Base-by-base conservation (phyloP, 2,113 vertebrate genomes). In the Tupaia tana region DNA sequence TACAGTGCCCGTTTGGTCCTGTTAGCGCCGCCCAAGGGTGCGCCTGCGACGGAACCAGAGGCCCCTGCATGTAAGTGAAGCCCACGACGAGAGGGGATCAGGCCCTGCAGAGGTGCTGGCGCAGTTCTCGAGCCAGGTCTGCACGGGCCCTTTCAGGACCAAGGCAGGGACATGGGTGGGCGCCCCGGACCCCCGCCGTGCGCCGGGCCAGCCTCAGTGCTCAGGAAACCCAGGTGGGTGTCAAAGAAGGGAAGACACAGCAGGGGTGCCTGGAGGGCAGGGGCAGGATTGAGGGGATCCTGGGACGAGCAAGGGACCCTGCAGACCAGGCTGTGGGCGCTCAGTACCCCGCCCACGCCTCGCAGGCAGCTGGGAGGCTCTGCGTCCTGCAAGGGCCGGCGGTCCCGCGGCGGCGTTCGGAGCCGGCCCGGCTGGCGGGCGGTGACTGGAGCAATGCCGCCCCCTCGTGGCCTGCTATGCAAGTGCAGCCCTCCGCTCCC, bases 371-470 rank as follows among this genome's bases (percentile, higher is more conserved):
- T 43, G 43, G 43, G 3, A 6, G 43, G 43, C 43, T 3, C 43
- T 43, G 43, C 43, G 4, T 43, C 43, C 43, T 43, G 43, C 43
- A 3, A 43, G 43, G 43, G 43, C 43, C 43, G 43, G 43, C 43
- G 43, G 43, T 43, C 3, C 43, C 43, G 43, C 43, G 43, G 43
- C 43, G 43, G 3, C 43, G 43, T 43, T 43, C 43, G 43, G 43
- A 43, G 43, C 3, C 43, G 43, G 43, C 10, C 52, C 0, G 43
- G 34, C 66, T 59, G 1, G 6, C 43, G 66, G 25, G 89, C 6
- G 15, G 73, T 94, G 77, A 14, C 63, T 91, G 84, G 90, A 75
- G 80, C 79, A 92, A 94, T 59, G 56, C 22, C 1, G 59, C 67
- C 88, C 63, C 52, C 94, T 84, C 29, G 31, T 84, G 96, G 80